Evolutionary conservation across 2,797 vertebrate genomes (phyloP).

Genomic region (Columba guinea): DNA sequence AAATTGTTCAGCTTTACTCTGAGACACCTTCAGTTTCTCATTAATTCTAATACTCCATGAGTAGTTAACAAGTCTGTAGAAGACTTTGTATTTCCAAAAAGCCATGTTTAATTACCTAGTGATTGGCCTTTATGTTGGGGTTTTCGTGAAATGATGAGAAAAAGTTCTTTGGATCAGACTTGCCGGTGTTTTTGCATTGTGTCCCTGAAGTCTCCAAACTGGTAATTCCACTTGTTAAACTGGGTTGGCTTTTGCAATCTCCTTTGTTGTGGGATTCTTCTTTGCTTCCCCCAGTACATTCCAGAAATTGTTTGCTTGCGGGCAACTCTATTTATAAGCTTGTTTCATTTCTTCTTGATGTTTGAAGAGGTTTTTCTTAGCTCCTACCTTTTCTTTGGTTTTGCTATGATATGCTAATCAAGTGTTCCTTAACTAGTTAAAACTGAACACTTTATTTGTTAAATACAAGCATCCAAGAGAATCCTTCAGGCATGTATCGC

Average conservation of each 20-base stretch:
- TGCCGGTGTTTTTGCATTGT: not conserved
- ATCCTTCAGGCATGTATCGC: not conserved
- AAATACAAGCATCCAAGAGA: not conserved
- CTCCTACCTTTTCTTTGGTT: constrained; percentile 35
- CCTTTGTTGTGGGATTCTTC: constrained; percentile 65
- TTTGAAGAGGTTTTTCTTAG: constrained; percentile 37
- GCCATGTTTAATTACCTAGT: not conserved
- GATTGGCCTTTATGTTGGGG: not conserved
- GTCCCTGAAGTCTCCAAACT: constrained; percentile 19
- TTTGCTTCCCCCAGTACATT: constrained; percentile 49
- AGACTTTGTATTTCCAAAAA: constrained; percentile 7
- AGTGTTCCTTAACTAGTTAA: not conserved
- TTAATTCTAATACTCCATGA: not conserved
- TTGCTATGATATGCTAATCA: not conserved
- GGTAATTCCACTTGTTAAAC: constrained; percentile 61
- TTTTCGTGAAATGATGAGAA: constrained; percentile 19
- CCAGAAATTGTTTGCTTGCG: constrained; percentile 55
- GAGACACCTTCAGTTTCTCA: not conserved
- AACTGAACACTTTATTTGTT: constrained; percentile 7
- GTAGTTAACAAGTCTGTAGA: not conserved
- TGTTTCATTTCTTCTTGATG: constrained; percentile 41
- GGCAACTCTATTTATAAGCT: constrained; percentile 40
- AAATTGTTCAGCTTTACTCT: not conserved
- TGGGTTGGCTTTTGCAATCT: constrained; percentile 35
- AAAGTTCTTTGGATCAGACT: constrained; percentile 28